A percentile compares a stretch with the other conserved stretches of the same genome.
Evolutionary conservation across 2,888 invertebrate species (phyloP).

Genomic region (Myopa tessellatipennis): DNA sequence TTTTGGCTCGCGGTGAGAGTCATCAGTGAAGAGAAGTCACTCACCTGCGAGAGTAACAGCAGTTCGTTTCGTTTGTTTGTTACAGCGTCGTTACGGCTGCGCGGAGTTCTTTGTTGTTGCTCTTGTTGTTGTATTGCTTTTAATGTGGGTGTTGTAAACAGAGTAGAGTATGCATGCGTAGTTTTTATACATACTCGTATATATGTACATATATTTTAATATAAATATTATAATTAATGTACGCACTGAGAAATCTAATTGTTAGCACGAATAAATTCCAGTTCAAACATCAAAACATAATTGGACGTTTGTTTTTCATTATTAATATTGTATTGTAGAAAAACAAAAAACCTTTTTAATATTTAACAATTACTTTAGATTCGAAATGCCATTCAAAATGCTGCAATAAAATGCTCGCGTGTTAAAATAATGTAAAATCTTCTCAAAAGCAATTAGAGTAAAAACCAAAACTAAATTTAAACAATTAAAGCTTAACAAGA

Average conservation of each 20-base stretch:
- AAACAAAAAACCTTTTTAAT: too few species aligned
- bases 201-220: too few species aligned
- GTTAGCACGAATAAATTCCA: too few species aligned
- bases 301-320: too few species aligned
- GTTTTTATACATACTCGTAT: too few species aligned
- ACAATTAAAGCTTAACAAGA: not conserved
- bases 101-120: constrained; percentile 11
- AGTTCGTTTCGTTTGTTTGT: not conserved
- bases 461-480: not conserved
- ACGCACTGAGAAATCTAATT: too few species aligned
- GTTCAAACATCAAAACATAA: too few species aligned
- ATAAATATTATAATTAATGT: too few species aligned
- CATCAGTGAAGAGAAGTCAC: not conserved
- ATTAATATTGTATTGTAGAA: too few species aligned
- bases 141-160: not conserved
- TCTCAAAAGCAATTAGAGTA: not conserved
- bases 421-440: not conserved
- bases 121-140: not conserved
- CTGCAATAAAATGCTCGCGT: not conserved
- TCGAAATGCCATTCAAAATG: not conserved
- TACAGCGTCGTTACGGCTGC: constrained; percentile 8
- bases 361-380: not conserved
- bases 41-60: constrained; percentile 10
- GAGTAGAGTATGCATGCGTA: not conserved
- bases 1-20: not conserved